Evolutionary conservation across 92 coral and sea anemone species (phyloP).

Genomic region (Paragorgia papillata): DNA sequence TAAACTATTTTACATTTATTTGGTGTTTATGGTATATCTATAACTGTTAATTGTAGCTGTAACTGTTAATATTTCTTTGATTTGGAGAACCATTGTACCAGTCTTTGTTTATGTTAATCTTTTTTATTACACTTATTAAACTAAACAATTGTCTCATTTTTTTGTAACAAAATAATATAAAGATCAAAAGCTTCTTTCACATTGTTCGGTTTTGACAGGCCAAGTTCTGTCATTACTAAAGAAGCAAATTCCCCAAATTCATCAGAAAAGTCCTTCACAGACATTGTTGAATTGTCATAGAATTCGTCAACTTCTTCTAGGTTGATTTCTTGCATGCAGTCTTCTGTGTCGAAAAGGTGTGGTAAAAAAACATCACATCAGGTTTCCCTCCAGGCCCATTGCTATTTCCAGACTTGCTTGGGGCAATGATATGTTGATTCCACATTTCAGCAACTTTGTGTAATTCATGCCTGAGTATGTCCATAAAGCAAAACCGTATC

Average conservation of each 20-base stretch:
- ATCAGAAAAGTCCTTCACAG: constrained; percentile 16
- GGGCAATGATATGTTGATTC: constrained; percentile 5
- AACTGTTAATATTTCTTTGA: too few relatives aligned
- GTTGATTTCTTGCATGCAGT: background rate
- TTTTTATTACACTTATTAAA: background rate
- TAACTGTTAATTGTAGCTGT: too few relatives aligned
- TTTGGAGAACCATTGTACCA: background rate
- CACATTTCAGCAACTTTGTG: constrained; percentile 6
- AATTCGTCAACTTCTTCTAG: background rate
- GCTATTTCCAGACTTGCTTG: constrained; percentile 9
- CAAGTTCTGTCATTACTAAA: constrained; percentile 8
- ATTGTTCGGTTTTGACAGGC: background rate
- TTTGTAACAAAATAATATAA: constrained; percentile 8
- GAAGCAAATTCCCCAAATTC: constrained; percentile 39
- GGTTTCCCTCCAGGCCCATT: constrained; percentile 10
- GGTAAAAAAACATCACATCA: background rate
- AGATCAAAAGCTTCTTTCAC: background rate
- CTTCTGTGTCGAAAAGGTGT: background rate
- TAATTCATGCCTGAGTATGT: background rate
- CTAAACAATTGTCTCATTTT: constrained; percentile 6
- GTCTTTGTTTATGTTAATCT: background rate
- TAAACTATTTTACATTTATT: too few relatives aligned
- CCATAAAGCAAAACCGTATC: constrained; percentile 17
- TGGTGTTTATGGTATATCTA: too few relatives aligned
- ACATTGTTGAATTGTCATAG: constrained; percentile 30